A percentile compares a stretch with the other conserved stretches of the same genome.
Conservation (phyloP, 2,797 vertebrate species). For the Parambassis ranga region DNA sequence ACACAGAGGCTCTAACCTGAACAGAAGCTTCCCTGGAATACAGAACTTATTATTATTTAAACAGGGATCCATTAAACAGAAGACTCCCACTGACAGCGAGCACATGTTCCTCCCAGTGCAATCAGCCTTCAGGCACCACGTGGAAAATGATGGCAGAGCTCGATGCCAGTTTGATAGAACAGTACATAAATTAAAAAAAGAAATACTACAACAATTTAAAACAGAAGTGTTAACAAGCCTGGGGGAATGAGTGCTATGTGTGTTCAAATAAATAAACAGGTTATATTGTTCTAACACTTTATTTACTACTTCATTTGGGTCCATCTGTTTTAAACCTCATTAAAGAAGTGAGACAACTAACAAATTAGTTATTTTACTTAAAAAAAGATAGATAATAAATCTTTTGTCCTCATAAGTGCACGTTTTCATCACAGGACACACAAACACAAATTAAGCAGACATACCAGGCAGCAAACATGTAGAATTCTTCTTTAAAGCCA, state of each 20-base stretch:
- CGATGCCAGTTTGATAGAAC: not conserved
- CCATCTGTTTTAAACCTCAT: no score
- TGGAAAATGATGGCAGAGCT: not conserved
- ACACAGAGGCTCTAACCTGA: not conserved
- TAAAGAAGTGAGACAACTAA: no score
- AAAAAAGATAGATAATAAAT: no score
- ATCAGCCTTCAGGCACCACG: not conserved
- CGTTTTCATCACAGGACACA: no score
- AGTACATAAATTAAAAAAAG: not conserved
- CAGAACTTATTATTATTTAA: constrained; percentile 22
- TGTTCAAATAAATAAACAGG: not conserved
- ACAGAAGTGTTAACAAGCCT: not conserved
- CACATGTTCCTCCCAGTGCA: not conserved
- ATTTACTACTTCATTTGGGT: no score
- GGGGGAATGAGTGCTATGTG: not conserved
- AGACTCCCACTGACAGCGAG: not conserved
- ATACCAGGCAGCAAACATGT: no score
- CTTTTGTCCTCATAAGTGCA: no score
- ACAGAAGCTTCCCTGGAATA: constrained; percentile 14
- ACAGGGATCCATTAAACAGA: constrained; percentile 7
- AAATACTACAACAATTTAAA: no score
- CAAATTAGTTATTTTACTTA: no score
- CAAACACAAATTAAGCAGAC: no score
- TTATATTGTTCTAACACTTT: no score
- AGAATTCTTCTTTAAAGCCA: no score